phyloP scores from a whole-genome alignment of 2,797 vertebrate genomes.

The Gobionotothen gibberifrons region DNA sequence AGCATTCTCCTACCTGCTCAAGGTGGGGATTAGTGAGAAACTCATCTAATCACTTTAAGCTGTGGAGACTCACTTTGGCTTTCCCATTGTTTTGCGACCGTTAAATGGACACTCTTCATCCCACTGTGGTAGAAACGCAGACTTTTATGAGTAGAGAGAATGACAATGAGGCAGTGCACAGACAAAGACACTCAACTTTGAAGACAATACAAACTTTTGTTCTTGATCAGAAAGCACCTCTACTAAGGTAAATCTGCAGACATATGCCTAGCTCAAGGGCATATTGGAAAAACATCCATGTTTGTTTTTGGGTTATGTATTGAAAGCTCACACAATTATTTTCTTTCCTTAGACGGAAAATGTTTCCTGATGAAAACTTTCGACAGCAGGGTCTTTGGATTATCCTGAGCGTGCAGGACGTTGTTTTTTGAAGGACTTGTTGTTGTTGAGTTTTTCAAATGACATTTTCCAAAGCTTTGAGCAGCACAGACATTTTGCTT shows the following conservation, averaged over 20 bases:
- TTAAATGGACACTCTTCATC: constrained; percentile 61
- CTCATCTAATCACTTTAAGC: constrained; percentile 82
- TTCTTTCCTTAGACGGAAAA: constrained; percentile 6
- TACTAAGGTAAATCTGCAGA: constrained; percentile 43
- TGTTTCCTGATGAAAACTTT: constrained; percentile 18
- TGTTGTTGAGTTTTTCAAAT: background rate
- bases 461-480: background rate
- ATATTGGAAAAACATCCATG: constrained; percentile 45
- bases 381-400: constrained; percentile 9
- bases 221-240: constrained; percentile 37
- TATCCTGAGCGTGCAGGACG: background rate
- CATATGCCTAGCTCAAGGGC: constrained; percentile 55
- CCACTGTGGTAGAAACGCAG: constrained; percentile 46
- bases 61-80: constrained; percentile 78
- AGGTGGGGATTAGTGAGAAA: constrained; percentile 82
- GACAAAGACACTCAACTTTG: constrained; percentile 56
- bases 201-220: constrained; percentile 38
- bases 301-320: constrained; percentile 25
- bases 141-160: constrained; percentile 61
- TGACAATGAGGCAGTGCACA: constrained; percentile 54
- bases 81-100: constrained; percentile 74
- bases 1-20: constrained; percentile 76
- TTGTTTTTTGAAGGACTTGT: constrained; percentile 12
- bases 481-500: background rate
- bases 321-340: constrained; percentile 16